A percentile compares a stretch with the other conserved stretches of the same genome.
Conservation (phyloP, 1,140 invertebrate species). For the Charaxes varanes region DNA sequence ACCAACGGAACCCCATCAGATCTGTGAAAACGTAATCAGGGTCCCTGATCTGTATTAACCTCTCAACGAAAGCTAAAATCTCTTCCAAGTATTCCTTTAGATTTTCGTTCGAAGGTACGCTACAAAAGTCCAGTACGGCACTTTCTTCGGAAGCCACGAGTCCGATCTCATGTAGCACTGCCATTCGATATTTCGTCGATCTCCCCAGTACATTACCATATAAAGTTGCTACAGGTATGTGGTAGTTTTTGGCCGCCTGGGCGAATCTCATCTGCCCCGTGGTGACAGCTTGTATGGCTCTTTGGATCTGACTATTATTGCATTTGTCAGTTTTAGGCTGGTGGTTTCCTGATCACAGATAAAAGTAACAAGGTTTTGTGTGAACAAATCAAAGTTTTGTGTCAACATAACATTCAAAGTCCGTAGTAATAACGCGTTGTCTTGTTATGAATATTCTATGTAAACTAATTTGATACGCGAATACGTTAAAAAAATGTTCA, state of each 20-base stretch:
- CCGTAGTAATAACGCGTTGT: conserved; percentile 27
- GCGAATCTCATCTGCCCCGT: conserved; percentile 86
- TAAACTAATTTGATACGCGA: too few relatives aligned
- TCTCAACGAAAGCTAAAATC: conserved; percentile 80
- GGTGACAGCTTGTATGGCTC: conserved; percentile 84
- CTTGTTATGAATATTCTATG: too few relatives aligned
- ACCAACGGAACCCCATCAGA: conserved; percentile 83
- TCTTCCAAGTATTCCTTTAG: conserved; percentile 80
- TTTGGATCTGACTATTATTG: conserved; percentile 83
- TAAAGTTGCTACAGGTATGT: conserved; percentile 85
- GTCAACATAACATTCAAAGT: conserved; percentile 19
- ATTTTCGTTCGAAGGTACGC: conserved; percentile 83
- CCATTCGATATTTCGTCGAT: conserved; percentile 85
- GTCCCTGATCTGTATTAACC: conserved; percentile 75
- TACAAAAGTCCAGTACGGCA: conserved; percentile 82
- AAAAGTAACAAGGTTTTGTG: conserved; percentile 37
- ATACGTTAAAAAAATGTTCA: too few relatives aligned
- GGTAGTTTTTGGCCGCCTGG: conserved; percentile 80
- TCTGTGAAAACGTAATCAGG: conserved; percentile 80
- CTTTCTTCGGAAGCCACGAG: conserved; percentile 78
- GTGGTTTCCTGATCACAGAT: conserved; percentile 46
- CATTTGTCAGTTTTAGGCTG: conserved; percentile 84
- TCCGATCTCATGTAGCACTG: conserved; percentile 81
- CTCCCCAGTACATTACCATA: conserved; percentile 88
- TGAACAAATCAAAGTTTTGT: too few relatives aligned